Percentiles rank a stretch among this genome's conserved stretches.
These are phyloP conservation scores for Aleadryas rufinucha DNA, from an alignment of 2,113 vertebrate species.

Conservation along the genomic window DNA sequence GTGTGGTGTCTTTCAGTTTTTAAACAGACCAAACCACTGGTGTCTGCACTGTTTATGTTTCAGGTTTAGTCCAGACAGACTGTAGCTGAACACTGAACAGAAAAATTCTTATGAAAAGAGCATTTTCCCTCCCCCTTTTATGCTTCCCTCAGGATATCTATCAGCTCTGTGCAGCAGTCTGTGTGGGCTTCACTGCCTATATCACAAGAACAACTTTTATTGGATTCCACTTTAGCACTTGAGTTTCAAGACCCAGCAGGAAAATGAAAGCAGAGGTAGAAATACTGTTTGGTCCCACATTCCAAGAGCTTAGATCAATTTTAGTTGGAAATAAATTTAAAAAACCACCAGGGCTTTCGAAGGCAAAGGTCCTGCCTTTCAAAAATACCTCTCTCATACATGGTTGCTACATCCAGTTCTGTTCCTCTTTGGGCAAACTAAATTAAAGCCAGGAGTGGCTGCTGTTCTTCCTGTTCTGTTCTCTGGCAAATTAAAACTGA, in stretches of 20 bases:
- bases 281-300: background rate
- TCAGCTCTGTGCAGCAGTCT: background rate
- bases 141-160: background rate
- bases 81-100: background rate
- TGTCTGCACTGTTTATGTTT: background rate
- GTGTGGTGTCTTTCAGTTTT: background rate
- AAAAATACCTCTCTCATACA: background rate
- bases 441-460: background rate
- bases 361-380: background rate
- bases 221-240: slow-evolving; percentile 14
- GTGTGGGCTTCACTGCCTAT: background rate
- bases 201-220: slow-evolving; percentile 20
- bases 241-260: background rate
- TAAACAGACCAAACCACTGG: background rate
- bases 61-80: background rate
- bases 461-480: background rate
- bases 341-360: background rate
- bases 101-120: background rate
- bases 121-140: background rate
- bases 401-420: background rate
- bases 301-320: slow-evolving; percentile 5
- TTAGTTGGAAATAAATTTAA: slow-evolving; percentile 5
- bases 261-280: slow-evolving; percentile 7
- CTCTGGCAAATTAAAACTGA: background rate
- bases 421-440: background rate